phyloP scores from a whole-genome alignment of 1,140 invertebrate species.

The Aphaenogaster ashmeadi region DNA sequence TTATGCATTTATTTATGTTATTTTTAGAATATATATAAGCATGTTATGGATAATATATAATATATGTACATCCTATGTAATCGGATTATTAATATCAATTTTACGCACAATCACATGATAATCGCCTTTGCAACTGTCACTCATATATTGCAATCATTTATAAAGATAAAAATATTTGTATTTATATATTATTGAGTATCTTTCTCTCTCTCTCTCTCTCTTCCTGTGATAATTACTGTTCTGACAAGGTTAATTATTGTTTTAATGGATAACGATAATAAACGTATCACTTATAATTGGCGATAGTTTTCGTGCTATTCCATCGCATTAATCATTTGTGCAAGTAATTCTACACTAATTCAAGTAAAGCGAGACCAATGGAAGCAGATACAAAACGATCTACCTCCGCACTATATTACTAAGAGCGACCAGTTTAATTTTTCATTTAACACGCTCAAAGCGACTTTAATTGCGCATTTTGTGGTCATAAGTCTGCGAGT shows the following conservation, averaged over 20 bases:
- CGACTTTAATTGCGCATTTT: constrained; percentile 37
- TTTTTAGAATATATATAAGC: not conserved
- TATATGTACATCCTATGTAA: not conserved
- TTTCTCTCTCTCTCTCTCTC: not conserved
- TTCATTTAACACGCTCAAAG: constrained; percentile 7
- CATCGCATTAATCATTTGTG: not conserved
- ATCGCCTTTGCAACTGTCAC: constrained; percentile 1
- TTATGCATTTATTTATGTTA: not conserved
- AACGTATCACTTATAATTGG: not conserved
- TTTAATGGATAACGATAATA: not conserved
- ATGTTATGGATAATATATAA: not conserved
- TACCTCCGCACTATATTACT: not conserved
- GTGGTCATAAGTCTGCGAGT: not conserved
- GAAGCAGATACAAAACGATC: not conserved
- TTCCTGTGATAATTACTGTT: constrained; percentile 7
- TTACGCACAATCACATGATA: not conserved
- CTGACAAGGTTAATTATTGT: not conserved
- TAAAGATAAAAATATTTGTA: constrained; percentile 5
- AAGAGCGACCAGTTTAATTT: constrained; percentile 16
- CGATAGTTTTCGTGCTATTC: not conserved
- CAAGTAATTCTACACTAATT: not conserved
- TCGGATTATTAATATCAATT: constrained; percentile 41
- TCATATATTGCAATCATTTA: not conserved
- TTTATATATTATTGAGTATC: not conserved
- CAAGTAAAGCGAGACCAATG: not conserved